Base-by-base conservation (phyloP, 2,888 invertebrate genomes). In the Ichneumoninae sp. region DNA sequence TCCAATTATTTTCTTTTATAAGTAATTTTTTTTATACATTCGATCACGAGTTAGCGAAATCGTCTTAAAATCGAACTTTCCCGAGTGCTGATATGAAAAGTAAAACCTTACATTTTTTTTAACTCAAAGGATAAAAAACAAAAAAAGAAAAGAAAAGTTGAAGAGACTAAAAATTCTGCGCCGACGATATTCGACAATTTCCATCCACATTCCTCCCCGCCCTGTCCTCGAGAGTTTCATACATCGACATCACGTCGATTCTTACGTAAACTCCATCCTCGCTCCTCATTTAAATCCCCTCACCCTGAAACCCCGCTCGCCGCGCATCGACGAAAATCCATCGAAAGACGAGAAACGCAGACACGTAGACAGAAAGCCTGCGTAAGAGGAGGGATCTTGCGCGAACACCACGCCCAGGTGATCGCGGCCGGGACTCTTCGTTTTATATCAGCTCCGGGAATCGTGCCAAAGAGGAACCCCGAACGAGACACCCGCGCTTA, bases 361-460 rank as follows among this genome's bases (percentile, higher is more conserved):
- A 36, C 81, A 77, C 85, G 36, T 79, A 77, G 84, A 87, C 68
- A 89, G 89, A 89, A 82, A 78, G 47, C 33, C 66, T 22, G 62
- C 30, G 57, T 74, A 68, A 66, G 71, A 86, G 85, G 84, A 83
- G 85, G 86, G 86, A 84, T 66, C 82, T 84, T 40, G 13, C 26
- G 47, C 52, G 72, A 74, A 88, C 86, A 84, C 86, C 86, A 88
- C 88, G 87, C 87, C 89, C 89, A 88, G 88, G 84, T 83, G 86
- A 76, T 79, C 60, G 82, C 10, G 33, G 70, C 65, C 26, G 40
- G 26, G 71, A 52, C 62, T 71, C 76, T 60, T 68, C 82, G 84
- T 80, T 85, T 82, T 82, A 85, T 82, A 85, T 85, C 75, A 60
- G 79, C 65, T 71, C 30, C 66, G 82, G 76, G 70, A 84, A 82